phyloP scores from a whole-genome alignment of 2,113 vertebrate species.

The Ptilorrhoa leucosticta region DNA sequence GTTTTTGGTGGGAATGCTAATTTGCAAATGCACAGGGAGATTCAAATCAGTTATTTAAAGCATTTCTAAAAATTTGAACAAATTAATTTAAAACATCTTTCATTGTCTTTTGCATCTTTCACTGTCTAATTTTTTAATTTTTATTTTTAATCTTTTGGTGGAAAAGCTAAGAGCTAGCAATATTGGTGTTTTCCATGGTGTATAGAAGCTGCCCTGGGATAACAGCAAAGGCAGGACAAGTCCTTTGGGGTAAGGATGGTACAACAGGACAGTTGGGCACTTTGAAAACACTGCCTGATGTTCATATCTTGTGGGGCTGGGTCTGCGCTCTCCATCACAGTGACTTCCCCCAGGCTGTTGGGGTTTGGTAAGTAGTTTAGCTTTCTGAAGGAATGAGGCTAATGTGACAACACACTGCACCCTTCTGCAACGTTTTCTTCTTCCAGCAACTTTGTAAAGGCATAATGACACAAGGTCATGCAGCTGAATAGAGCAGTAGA shows the following conservation, averaged over 20 bases:
- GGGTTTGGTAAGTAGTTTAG: neutral
- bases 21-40: neutral
- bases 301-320: neutral
- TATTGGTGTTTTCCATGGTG: neutral
- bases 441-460: neutral
- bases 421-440: neutral
- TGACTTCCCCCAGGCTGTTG: neutral
- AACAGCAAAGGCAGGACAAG: neutral
- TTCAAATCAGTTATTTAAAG: neutral
- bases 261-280: neutral
- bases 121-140: neutral
- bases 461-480: neutral
- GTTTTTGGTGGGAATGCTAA: neutral
- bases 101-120: neutral
- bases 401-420: neutral
- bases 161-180: neutral
- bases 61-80: neutral
- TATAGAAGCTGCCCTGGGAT: neutral
- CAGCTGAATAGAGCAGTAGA: neutral
- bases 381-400: neutral
- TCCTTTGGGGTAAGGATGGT: neutral
- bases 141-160: neutral
- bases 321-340: accelerated
- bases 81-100: neutral
- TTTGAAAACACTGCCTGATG: neutral